Evolutionary conservation across 2,888 invertebrate genomes (phyloP).

Genomic region (Plagodis pulveraria): DNA sequence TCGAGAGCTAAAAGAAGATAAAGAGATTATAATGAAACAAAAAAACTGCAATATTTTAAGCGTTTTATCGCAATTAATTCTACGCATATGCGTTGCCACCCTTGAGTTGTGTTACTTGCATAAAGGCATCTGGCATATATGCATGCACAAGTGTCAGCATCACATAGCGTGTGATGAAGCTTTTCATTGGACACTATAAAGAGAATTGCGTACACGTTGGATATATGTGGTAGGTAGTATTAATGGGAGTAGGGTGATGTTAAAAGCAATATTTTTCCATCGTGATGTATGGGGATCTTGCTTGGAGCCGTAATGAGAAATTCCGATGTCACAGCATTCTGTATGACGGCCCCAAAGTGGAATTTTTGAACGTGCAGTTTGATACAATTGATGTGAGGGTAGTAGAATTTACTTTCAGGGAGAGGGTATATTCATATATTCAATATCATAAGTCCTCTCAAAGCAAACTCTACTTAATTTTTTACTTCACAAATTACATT

Average conservation of each 20-base stretch:
- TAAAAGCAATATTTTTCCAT: constrained; percentile 79
- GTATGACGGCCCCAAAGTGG: constrained; percentile 59
- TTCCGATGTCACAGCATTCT: constrained; percentile 79
- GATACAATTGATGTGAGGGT: constrained; percentile 48
- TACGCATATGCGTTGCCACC: too few species aligned
- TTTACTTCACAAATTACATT: too few species aligned
- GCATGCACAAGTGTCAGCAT: too few species aligned
- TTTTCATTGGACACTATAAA: constrained; percentile 15
- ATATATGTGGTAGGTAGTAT: constrained; percentile 59
- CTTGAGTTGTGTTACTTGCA: too few species aligned
- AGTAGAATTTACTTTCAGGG: constrained; percentile 8
- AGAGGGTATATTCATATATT: neutral
- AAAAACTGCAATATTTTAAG: too few species aligned
- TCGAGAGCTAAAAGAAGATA: too few species aligned
- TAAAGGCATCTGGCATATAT: too few species aligned
- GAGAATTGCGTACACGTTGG: constrained; percentile 34
- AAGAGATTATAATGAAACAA: too few species aligned
- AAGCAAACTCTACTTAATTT: too few species aligned
- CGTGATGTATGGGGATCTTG: constrained; percentile 79
- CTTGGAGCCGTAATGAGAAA: constrained; percentile 79
- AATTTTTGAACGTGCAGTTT: constrained; percentile 58
- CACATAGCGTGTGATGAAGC: neutral
- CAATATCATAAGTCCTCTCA: too few species aligned
- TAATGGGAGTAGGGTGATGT: constrained; percentile 70
- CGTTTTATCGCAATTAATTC: too few species aligned